Evolutionary conservation across 1,140 invertebrate genomes (phyloP), one percentile per base, ranked within the genome.

Genomic region (Spodoptera frugiperda): DNA sequence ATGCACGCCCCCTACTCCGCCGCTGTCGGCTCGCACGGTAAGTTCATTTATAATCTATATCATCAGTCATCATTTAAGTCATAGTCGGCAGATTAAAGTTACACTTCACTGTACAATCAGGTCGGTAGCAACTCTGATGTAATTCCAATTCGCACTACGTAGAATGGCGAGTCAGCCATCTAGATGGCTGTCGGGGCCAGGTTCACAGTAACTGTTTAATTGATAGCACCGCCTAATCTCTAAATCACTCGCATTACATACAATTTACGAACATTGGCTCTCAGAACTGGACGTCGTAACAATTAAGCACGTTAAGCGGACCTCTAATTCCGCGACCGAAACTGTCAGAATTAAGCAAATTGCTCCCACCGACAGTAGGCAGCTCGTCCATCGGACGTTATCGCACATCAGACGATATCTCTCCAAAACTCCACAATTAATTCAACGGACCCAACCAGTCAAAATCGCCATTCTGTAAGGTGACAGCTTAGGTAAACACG

Each of bases 401-500:
- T 94, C 91, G 86, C 81, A 51, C 85, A 91, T 94, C 92, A 82
- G 83, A 87, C 85, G 81, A 91, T 94, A 93, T 89, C 90, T 93
- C 88, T 90, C 80, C 84, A 85, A 88, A 91, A 87, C 85, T 91
- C 86, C 76, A 89, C 91, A 90, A 93, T 94, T 93, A 92, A 94
- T 94, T 94, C 90, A 86, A 82, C 83, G 78, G 87, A 83, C 82
- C 90, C 82, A 84, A 85, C 86, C 87, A 89, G 87, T 92, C 92
- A 93, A 93, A 93, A 92, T 92, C 85, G 90, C 89, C 90, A 91
- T 94, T 93, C 88, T 91, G 87, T 90, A 83, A 92, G 91, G 89
- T 93, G 92, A 93, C 92, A 92, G 88, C 84, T 94, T 91, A 93
- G 92, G 91, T 94, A 93, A 93, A 94, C 91, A 94, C 89, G 84